A percentile compares a stretch with the other conserved stretches of the same genome.
Conservation (phyloP, 2,113 vertebrate genomes). For the Dermatemys mawii region DNA sequence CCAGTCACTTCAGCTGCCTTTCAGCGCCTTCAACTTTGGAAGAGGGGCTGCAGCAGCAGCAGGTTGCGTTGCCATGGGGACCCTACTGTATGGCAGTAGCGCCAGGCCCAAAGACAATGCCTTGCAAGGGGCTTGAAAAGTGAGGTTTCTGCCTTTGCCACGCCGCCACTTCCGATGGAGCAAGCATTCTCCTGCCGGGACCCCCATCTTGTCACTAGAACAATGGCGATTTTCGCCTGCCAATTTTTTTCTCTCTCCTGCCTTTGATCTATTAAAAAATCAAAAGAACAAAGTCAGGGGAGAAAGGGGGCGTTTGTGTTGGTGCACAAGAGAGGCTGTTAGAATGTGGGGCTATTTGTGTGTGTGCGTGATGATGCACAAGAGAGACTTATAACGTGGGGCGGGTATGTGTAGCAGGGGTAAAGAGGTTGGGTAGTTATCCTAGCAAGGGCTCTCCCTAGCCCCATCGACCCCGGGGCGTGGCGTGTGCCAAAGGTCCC, state of each 20-base stretch:
- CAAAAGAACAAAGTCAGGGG: slow-evolving; percentile 90
- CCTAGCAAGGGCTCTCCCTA: neutral
- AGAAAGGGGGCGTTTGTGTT: slow-evolving; percentile 77
- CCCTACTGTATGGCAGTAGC: slow-evolving; percentile 81
- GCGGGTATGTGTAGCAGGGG: slow-evolving; percentile 45
- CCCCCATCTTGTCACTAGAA: slow-evolving; percentile 89
- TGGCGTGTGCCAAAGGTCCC: slow-evolving; percentile 50
- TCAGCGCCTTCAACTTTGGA: slow-evolving; percentile 88
- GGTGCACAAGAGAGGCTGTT: slow-evolving; percentile 78
- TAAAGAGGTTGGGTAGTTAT: neutral
- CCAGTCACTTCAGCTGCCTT: slow-evolving; percentile 89
- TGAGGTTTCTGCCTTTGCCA: slow-evolving; percentile 81
- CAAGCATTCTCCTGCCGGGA: slow-evolving; percentile 83
- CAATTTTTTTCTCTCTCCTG: slow-evolving; percentile 74
- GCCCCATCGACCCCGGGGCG: neutral
- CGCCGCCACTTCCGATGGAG: slow-evolving; percentile 89
- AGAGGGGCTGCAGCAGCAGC: slow-evolving; percentile 88
- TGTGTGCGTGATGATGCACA: slow-evolving; percentile 63
- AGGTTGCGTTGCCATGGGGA: slow-evolving; percentile 90
- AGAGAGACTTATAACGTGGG: slow-evolving; percentile 74
- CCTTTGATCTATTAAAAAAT: slow-evolving; percentile 93
- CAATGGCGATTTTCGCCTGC: slow-evolving; percentile 89
- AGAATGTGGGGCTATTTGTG: slow-evolving; percentile 61
- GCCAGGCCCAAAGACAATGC: slow-evolving; percentile 82
- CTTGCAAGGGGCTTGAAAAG: slow-evolving; percentile 77